Percentiles rank a stretch among this genome's conserved stretches.
These are phyloP conservation scores for Drosophila kanapiae DNA, from an alignment of 1,140 invertebrate species.

Conservation along the genomic window DNA sequence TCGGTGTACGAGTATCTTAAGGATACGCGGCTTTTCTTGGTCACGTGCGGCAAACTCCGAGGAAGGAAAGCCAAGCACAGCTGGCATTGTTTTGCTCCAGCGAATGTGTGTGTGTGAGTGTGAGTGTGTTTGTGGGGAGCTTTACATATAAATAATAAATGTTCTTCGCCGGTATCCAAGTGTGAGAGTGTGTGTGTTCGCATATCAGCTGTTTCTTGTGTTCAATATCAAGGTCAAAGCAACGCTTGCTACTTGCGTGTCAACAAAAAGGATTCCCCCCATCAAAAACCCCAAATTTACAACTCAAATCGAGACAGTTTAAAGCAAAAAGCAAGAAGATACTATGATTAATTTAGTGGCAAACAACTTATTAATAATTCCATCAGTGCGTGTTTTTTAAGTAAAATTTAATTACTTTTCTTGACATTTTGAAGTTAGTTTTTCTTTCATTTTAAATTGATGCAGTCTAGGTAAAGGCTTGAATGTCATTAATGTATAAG, in stretches of 20 bases:
- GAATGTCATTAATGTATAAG: too few species aligned
- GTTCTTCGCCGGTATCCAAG: slow-evolving; percentile 47
- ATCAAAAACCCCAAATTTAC: background rate
- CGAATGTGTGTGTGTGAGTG: slow-evolving; percentile 30
- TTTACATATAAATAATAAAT: slow-evolving; percentile 78
- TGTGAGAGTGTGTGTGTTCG: slow-evolving; percentile 33
- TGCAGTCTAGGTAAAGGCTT: too few species aligned
- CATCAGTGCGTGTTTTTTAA: too few species aligned
- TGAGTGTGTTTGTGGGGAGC: slow-evolving; percentile 32
- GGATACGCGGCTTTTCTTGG: slow-evolving; percentile 63
- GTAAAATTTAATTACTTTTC: background rate
- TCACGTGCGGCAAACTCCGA: slow-evolving; percentile 64
- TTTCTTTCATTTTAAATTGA: background rate
- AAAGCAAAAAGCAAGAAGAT: too few species aligned
- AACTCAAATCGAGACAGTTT: background rate
- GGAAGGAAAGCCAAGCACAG: slow-evolving; percentile 63
- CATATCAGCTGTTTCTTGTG: slow-evolving; percentile 74
- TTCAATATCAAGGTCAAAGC: slow-evolving; percentile 76
- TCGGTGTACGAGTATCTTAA: slow-evolving; percentile 57
- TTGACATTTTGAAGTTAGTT: background rate
- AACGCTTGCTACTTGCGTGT: slow-evolving; percentile 33
- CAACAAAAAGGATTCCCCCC: slow-evolving; percentile 30
- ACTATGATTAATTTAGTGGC: background rate
- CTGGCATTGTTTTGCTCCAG: slow-evolving; percentile 71
- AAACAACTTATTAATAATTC: background rate